phyloP scores from a whole-genome alignment of 2,797 vertebrate genomes.

The Mormyrus hasselquistii region DNA sequence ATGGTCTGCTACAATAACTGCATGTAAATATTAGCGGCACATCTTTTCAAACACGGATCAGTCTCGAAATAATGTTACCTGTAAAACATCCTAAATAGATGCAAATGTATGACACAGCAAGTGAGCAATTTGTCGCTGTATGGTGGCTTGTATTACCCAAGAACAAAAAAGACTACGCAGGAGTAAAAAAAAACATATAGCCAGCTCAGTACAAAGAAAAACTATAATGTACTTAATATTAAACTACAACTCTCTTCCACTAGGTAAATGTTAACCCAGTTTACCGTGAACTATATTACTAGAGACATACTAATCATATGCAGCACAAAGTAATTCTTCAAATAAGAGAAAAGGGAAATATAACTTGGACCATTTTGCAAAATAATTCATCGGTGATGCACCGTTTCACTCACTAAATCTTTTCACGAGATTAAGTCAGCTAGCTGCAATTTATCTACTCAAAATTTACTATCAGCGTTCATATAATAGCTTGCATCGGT shows the following conservation, averaged over 20 bases:
- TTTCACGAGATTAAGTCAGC: not conserved
- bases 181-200: not conserved
- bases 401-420: not conserved
- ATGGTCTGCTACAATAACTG: not conserved
- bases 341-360: not conserved
- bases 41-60: not conserved
- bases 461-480: not conserved
- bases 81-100: not conserved
- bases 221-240: not conserved
- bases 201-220: not conserved
- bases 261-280: not conserved
- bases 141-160: not conserved
- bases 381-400: not conserved
- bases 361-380: not conserved
- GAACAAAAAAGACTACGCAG: not conserved
- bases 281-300: not conserved
- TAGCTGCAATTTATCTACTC: not conserved
- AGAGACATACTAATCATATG: not conserved
- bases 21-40: not conserved
- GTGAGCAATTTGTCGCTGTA: not conserved
- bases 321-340: not conserved
- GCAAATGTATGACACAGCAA: not conserved
- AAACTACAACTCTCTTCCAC: not conserved
- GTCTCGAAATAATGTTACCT: not conserved
- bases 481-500: not conserved